Conservation (phyloP, 2,797 vertebrate species). For the Rhynchotus rufescens region DNA sequence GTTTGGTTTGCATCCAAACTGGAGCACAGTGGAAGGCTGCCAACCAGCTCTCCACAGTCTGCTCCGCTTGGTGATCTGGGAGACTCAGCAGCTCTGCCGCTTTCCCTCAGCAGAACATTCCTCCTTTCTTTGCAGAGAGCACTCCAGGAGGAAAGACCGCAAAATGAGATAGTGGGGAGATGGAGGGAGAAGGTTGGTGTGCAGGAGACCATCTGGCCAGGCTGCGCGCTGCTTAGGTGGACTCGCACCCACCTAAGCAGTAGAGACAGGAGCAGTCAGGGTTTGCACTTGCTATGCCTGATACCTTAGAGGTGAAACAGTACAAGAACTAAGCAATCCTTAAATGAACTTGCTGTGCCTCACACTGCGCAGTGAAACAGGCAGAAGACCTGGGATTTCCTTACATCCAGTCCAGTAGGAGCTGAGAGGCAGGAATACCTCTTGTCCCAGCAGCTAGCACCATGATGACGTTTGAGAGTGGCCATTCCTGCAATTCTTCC, state of each 20-base stretch:
- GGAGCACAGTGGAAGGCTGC: not conserved
- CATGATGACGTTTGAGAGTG: no score
- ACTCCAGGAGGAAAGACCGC: not conserved
- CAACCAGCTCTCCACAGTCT: not conserved
- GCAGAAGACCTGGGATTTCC: not conserved
- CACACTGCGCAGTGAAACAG: not conserved
- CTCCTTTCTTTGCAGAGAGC: not conserved
- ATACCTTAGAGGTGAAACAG: not conserved
- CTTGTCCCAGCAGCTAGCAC: fast-evolving
- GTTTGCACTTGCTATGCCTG: not conserved
- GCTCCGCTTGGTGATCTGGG: not conserved
- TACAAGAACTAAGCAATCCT: not conserved
- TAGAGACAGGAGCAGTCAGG: fast-evolving
- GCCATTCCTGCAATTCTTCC: fast-evolving
- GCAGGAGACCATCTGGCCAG: no score
- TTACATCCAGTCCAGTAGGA: not conserved
- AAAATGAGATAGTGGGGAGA: not conserved
- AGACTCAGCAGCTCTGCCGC: not conserved
- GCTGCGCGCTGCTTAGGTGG: not conserved
- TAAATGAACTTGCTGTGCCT: not conserved
- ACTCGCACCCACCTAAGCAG: not conserved
- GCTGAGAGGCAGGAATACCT: fast-evolving
- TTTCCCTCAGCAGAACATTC: not conserved
- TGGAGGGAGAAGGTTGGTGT: not conserved
- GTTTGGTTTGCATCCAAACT: not conserved